A percentile compares a stretch with the other conserved stretches of the same genome.
Evolutionary conservation across 2,797 vertebrate species (phyloP).

Genomic region (Galagoides demidoff): DNA sequence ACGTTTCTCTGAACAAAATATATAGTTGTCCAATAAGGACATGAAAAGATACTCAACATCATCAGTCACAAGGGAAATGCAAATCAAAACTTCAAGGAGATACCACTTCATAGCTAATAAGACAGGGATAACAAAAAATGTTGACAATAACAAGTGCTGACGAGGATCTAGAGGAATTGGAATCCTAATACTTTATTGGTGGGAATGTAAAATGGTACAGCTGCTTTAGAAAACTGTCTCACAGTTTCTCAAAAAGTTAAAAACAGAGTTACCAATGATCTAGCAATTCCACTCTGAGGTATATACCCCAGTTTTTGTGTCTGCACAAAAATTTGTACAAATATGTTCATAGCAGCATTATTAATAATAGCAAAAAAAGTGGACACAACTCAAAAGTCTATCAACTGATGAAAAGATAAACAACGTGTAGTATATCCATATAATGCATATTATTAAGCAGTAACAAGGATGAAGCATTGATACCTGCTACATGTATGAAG

Average conservation of each 20-base stretch:
- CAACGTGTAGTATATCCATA: not conserved
- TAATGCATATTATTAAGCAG: not conserved
- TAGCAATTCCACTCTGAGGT: not conserved
- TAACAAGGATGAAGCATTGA: conserved; percentile 7
- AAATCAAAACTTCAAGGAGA: conserved; percentile 7
- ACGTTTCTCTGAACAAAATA: conserved; percentile 39
- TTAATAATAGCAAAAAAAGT: not conserved
- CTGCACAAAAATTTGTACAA: not conserved
- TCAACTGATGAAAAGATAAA: not conserved
- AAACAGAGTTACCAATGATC: not conserved
- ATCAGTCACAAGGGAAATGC: not conserved
- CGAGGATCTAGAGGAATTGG: not conserved
- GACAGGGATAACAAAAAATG: not conserved
- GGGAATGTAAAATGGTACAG: not conserved
- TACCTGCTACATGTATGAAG: not conserved
- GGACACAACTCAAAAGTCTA: not conserved
- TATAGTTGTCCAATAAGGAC: not conserved
- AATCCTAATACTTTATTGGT: not conserved
- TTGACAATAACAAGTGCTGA: not conserved
- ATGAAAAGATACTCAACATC: conserved; percentile 18
- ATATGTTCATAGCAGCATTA: not conserved
- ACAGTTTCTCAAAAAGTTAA: not conserved
- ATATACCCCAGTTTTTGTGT: not conserved
- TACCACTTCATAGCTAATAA: not conserved
- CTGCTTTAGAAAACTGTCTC: not conserved